Percentiles rank a stretch among this genome's conserved stretches.
Conservation (phyloP, 1,140 invertebrate genomes). For the Nasonia giraulti region DNA sequence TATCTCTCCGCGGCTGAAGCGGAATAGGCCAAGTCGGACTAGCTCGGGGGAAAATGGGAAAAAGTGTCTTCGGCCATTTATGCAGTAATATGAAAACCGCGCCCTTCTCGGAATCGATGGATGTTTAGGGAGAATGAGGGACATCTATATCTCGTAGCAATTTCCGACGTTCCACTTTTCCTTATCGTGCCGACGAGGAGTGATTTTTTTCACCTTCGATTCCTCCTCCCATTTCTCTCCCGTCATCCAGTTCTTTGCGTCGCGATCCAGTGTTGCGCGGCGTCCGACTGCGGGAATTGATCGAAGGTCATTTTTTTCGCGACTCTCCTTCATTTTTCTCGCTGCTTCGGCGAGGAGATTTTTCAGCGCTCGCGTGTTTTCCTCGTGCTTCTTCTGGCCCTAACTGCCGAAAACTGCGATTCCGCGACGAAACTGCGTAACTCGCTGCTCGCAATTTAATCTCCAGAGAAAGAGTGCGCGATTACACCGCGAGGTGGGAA, state of each 20-base stretch:
- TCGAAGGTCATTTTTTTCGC: constrained; percentile 3
- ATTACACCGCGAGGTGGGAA: background rate
- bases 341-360: background rate
- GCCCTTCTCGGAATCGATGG: background rate
- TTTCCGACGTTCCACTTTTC: constrained; percentile 3
- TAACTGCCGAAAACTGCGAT: no score
- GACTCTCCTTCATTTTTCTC: background rate
- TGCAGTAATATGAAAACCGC: background rate
- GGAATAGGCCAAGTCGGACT: no score
- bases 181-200: background rate
- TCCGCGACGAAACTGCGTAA: background rate
- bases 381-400: no score
- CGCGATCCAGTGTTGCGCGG: background rate
- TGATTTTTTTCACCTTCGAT: constrained; percentile 17
- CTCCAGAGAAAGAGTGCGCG: background rate
- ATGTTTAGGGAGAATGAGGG: background rate
- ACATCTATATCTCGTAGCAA: background rate
- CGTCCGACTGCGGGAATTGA: background rate
- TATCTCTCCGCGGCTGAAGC: background rate
- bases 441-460: background rate
- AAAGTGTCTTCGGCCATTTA: background rate
- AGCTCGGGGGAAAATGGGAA: background rate
- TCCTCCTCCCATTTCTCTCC: background rate
- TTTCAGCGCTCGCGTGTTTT: no score
- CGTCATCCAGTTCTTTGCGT: background rate